Conservation (phyloP, 1,140 invertebrate species). For the Caerostris darwini region DNA sequence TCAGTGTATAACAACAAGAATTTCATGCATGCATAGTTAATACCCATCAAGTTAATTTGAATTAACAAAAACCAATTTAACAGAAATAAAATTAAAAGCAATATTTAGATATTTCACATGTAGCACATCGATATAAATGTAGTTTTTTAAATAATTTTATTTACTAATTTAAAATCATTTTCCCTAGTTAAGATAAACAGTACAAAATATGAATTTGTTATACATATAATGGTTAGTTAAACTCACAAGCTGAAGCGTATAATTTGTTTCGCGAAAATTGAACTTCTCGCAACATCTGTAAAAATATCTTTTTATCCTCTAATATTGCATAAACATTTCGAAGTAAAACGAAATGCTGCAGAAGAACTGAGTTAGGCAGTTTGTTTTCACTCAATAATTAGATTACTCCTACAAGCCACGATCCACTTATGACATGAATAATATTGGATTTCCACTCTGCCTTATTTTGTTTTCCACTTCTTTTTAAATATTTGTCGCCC, state of each 20-base stretch:
- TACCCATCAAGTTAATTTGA: no score
- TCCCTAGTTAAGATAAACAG: no score
- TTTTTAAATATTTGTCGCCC: slow-evolving; percentile 6
- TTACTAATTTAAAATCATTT: no score
- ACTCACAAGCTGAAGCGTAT: neutral
- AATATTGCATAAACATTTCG: neutral
- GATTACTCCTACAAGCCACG: neutral
- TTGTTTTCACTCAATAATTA: slow-evolving; percentile 26
- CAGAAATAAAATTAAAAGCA: no score
- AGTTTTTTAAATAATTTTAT: no score
- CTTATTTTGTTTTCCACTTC: neutral
- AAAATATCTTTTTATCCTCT: neutral
- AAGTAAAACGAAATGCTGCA: neutral
- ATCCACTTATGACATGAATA: slow-evolving; percentile 19
- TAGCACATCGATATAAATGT: no score
- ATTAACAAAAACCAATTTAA: no score
- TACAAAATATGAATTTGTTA: no score
- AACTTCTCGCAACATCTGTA: neutral
- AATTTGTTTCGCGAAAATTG: neutral
- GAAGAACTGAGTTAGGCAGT: neutral
- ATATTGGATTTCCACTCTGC: neutral
- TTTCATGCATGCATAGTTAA: no score
- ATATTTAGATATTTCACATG: no score
- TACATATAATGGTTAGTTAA: no score
- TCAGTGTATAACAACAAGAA: no score